Percentiles rank a stretch among this genome's conserved stretches.
These are phyloP conservation scores for Merops nubicus DNA, from an alignment of 2,113 vertebrate species.

Conservation along the genomic window DNA sequence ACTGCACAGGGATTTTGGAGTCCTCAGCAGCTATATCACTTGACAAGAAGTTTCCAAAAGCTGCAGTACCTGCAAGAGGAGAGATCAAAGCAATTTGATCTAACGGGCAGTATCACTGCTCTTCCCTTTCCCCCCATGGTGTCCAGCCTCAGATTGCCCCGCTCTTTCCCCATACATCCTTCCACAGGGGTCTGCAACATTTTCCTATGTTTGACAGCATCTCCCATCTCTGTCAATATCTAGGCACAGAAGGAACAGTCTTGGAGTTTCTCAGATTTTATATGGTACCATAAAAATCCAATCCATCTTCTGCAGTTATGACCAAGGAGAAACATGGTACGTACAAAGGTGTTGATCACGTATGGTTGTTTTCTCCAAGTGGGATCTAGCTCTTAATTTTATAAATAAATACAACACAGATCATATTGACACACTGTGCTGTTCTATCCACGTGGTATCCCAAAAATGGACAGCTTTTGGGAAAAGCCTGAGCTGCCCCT, in stretches of 20 bases:
- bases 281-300: neutral
- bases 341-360: neutral
- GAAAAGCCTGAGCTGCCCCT: neutral
- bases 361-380: neutral
- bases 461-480: neutral
- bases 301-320: neutral
- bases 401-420: neutral
- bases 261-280: neutral
- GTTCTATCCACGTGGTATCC: neutral
- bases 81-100: neutral
- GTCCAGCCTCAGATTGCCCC: neutral
- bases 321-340: neutral
- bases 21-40: neutral
- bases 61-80: neutral
- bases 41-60: neutral
- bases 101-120: rapidly evolving
- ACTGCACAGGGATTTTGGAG: neutral
- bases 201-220: neutral
- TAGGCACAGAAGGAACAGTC: neutral
- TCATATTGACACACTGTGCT: neutral
- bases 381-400: neutral
- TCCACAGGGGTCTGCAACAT: rapidly evolving
- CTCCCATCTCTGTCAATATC: neutral
- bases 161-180: neutral
- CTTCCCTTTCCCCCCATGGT: neutral